phyloP scores from a whole-genome alignment of 2,888 invertebrate species.

The Gisinianus flammeolus region DNA sequence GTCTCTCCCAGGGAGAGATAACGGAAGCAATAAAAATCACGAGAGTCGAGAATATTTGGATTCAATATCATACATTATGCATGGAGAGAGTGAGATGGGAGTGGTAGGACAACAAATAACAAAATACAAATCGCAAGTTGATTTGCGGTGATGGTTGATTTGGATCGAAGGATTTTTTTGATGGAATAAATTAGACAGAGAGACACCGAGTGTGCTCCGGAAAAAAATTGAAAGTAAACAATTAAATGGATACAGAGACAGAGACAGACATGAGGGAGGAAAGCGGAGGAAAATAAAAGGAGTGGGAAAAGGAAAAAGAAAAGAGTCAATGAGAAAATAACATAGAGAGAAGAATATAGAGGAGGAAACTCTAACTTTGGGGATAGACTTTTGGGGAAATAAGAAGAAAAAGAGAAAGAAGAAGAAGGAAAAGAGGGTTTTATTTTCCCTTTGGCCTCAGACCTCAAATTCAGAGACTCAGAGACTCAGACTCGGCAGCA shows the following conservation, averaged over 20 bases:
- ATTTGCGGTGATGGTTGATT: not conserved
- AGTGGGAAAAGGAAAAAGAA: not conserved
- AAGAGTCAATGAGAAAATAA: conserved; percentile 10
- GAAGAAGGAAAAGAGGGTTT: conserved; percentile 36
- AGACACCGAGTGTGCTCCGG: not conserved
- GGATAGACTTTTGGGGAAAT: not conserved
- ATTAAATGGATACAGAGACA: conserved; percentile 7
- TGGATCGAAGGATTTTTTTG: conserved; percentile 9
- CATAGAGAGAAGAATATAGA: conserved; percentile 4
- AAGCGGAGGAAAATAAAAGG: not conserved
- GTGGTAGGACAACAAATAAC: not conserved
- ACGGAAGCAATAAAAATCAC: conserved; percentile 16
- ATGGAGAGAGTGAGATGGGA: not conserved
- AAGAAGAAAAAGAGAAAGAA: not conserved
- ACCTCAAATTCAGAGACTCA: no score
- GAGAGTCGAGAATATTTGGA: not conserved
- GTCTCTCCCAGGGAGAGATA: not conserved
- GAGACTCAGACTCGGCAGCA: no score
- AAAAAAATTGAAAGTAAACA: not conserved
- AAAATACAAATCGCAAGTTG: conserved; percentile 1
- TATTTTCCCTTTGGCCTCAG: conserved; percentile 21
- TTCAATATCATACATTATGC: not conserved
- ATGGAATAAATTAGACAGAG: conserved; percentile 3
- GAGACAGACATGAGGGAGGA: not conserved
- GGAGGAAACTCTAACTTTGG: not conserved